Conservation (phyloP, 2,113 vertebrate species). For the Salvator merianae region DNA sequence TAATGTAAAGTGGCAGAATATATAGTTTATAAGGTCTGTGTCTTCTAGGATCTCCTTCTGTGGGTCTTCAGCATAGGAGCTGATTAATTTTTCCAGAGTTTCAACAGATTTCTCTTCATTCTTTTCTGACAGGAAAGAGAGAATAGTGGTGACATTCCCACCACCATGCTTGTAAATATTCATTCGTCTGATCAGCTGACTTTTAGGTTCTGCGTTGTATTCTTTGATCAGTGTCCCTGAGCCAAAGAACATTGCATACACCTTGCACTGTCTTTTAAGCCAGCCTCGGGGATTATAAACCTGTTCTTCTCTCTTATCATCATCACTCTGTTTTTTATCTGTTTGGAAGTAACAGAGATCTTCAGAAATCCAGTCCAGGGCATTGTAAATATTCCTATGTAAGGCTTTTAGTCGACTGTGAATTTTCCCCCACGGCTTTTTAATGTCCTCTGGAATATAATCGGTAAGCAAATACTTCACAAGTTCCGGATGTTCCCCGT, state of each 20-base stretch:
- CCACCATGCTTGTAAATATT: constrained; percentile 75
- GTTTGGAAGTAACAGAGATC: constrained; percentile 84
- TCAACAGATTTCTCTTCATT: constrained; percentile 44
- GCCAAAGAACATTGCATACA: constrained; percentile 75
- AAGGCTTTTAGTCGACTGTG: constrained; percentile 75
- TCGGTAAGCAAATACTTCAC: constrained; percentile 77
- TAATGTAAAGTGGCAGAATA: constrained; percentile 74
- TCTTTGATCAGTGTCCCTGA: not conserved
- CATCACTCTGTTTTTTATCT: constrained; percentile 59
- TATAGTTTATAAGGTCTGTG: constrained; percentile 75
- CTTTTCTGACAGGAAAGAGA: constrained; percentile 73
- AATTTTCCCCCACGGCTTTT: constrained; percentile 70
- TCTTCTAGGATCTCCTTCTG: constrained; percentile 63
- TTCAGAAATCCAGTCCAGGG: constrained; percentile 83
- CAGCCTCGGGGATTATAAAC: constrained; percentile 73
- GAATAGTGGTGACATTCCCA: constrained; percentile 77
- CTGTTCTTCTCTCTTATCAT: constrained; percentile 71
- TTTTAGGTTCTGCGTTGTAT: not conserved
- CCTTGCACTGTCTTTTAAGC: constrained; percentile 69
- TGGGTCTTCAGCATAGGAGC: constrained; percentile 69
- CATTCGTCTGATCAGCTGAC: constrained; percentile 70
- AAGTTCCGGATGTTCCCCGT: constrained; percentile 63
- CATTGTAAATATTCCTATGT: constrained; percentile 68
- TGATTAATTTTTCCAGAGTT: constrained; percentile 71
- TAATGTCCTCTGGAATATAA: constrained; percentile 74